Evolutionary conservation across 2,797 vertebrate species (phyloP).

Genomic region (Paguma larvata): DNA sequence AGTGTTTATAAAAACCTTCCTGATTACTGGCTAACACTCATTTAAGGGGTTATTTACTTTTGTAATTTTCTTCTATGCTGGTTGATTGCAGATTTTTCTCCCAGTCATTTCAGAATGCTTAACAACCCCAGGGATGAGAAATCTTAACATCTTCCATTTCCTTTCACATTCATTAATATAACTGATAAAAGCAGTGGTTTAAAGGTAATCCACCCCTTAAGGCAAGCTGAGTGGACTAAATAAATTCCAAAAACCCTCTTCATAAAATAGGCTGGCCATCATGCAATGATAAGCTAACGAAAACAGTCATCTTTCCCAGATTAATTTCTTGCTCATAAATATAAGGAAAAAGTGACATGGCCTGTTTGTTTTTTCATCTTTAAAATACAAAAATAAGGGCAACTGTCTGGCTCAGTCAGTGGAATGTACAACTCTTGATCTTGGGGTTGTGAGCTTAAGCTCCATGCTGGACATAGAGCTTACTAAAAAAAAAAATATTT

Average conservation of each 20-base stretch:
- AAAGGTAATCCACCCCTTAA: not conserved
- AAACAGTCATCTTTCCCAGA: not conserved
- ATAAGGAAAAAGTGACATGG: not conserved
- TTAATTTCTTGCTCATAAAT: not conserved
- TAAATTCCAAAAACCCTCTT: not conserved
- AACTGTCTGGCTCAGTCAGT: not conserved
- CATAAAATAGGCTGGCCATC: too few species aligned
- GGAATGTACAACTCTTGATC: not conserved
- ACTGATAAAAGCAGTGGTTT: not conserved
- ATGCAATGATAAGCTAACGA: too few species aligned
- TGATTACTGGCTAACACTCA: not conserved
- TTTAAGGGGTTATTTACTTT: not conserved
- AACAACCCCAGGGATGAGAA: not conserved
- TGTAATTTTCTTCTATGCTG: not conserved
- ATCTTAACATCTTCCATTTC: not conserved
- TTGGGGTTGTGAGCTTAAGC: not conserved
- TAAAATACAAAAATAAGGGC: not conserved
- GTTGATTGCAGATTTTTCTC: not conserved
- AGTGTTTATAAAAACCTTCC: not conserved
- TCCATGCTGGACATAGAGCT: not conserved
- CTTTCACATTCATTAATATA: not conserved
- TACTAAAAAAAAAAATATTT: not conserved
- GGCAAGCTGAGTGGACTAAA: too few species aligned
- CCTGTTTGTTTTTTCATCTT: not conserved
- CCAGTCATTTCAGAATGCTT: not conserved